phyloP scores from a whole-genome alignment of 2,797 vertebrate genomes.

The Scolopax rusticola region DNA sequence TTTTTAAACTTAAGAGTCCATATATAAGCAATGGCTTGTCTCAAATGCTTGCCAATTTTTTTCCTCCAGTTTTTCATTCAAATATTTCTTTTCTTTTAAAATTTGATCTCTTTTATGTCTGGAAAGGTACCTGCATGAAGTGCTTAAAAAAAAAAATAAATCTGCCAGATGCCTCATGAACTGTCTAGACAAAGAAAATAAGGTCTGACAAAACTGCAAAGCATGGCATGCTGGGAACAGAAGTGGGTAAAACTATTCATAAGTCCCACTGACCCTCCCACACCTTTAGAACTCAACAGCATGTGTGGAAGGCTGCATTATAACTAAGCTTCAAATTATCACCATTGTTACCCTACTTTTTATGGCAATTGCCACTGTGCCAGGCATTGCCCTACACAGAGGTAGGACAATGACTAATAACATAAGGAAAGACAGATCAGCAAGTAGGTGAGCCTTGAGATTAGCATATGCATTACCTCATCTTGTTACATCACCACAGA shows the following conservation, averaged over 20 bases:
- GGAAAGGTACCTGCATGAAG: neutral
- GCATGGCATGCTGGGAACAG: neutral
- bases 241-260: neutral
- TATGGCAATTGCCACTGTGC: neutral
- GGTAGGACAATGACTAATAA: accelerated
- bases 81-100: neutral
- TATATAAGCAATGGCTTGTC: neutral
- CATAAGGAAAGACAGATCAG: neutral
- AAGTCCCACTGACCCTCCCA: neutral
- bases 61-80: neutral
- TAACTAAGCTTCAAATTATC: neutral
- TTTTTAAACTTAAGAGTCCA: neutral
- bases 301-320: neutral
- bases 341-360: neutral
- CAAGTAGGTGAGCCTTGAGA: neutral
- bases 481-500: neutral
- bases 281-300: neutral
- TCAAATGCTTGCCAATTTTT: neutral
- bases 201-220: neutral
- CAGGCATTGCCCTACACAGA: neutral
- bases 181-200: neutral
- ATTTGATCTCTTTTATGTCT: neutral
- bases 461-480: neutral
- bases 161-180: neutral
- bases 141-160: neutral